Evolutionary conservation across 1,140 invertebrate species (phyloP).

Genomic region (Thaumatotibia leucotreta): DNA sequence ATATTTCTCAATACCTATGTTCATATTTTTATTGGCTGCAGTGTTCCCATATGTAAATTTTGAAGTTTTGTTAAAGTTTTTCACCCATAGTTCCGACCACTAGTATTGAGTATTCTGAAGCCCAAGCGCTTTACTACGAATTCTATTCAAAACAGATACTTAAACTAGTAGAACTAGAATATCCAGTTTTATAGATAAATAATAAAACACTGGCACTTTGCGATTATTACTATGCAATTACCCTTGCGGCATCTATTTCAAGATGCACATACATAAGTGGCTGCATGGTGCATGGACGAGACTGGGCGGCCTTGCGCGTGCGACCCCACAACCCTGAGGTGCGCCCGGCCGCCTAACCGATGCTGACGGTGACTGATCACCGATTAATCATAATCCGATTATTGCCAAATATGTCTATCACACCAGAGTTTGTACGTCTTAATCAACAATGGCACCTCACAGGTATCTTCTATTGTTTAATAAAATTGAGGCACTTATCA

Average conservation of each 20-base stretch:
- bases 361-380: background rate
- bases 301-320: constrained; percentile 26
- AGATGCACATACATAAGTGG: constrained; percentile 7
- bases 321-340: constrained; percentile 14
- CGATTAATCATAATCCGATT: background rate
- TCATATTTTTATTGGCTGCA: no score
- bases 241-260: constrained; percentile 9
- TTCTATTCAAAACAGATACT: background rate
- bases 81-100: no score
- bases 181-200: background rate
- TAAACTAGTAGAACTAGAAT: background rate
- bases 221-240: background rate
- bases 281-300: constrained; percentile 1
- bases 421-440: background rate
- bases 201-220: background rate
- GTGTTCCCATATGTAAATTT: no score
- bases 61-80: no score
- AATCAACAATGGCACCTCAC: background rate
- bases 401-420: background rate
- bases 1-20: no score
- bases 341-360: background rate
- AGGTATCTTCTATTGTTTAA: background rate
- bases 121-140: background rate
- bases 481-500: background rate
- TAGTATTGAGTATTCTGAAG: background rate